A percentile compares a stretch with the other conserved stretches of the same genome.
phyloP scores from a whole-genome alignment of 1,140 invertebrate species.

The Drosophila punjabiensis region DNA sequence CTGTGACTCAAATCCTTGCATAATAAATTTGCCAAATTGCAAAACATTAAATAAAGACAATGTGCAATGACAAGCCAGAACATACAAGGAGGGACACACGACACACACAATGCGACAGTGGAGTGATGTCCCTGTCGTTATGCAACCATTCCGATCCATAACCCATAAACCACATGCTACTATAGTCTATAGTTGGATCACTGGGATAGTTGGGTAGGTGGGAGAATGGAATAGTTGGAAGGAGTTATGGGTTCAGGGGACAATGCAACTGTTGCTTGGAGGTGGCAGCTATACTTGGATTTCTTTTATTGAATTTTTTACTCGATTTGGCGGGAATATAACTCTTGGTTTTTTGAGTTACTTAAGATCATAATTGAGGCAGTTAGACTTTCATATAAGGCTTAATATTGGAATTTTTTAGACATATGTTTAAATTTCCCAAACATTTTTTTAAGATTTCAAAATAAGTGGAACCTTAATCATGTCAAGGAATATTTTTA shows the following conservation, averaged over 20 bases:
- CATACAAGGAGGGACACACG: constrained; percentile 11
- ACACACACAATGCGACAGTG: constrained; percentile 17
- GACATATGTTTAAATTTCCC: not conserved
- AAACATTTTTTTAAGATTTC: too few species aligned
- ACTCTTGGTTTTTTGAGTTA: not conserved
- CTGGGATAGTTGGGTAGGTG: not conserved
- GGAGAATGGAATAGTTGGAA: too few species aligned
- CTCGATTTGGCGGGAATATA: not conserved
- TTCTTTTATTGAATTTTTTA: not conserved
- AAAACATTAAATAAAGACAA: constrained; percentile 83
- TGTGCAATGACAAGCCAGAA: constrained; percentile 70
- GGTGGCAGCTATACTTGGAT: constrained; percentile 4
- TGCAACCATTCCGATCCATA: constrained; percentile 32
- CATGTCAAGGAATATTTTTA: too few species aligned
- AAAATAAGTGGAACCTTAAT: too few species aligned
- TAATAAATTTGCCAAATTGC: constrained; percentile 84
- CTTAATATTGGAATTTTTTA: too few species aligned
- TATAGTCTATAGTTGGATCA: constrained; percentile 1
- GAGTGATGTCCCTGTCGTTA: constrained; percentile 20
- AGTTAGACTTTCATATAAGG: not conserved
- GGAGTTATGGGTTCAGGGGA: constrained; percentile 3
- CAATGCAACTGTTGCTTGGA: constrained; percentile 3
- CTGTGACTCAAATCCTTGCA: constrained; percentile 75
- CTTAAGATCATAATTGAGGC: not conserved
- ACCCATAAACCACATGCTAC: constrained; percentile 27